Base-by-base conservation (phyloP, 1,140 invertebrate species). In the Calosoma granatense region DNA sequence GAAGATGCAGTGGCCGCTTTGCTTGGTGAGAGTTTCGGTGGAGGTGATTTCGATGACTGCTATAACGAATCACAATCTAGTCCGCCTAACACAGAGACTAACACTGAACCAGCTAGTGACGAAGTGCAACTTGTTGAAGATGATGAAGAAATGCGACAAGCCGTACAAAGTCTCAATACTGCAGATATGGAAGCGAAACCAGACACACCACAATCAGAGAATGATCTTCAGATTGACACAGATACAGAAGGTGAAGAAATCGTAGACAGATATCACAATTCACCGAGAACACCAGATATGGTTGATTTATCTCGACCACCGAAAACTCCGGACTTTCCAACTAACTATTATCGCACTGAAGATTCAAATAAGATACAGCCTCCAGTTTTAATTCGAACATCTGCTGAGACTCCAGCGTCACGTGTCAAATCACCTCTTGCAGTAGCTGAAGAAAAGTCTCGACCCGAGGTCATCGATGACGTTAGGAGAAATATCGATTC, bases 1-100 rank as follows among this genome's bases (percentile, higher is more conserved):
- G 90, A 91, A 67, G 90, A 92, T 72, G 91, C 91, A 0, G 90
- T 94, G 0, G 90, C 90, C 1, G 90, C 90, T 4, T 70, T 94
- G 2, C 69, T 93, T 20, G 87, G 87, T 26, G 89, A 92, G 70
- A 90, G 88, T 56, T 90, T 92, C 67, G 86, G 86, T 4, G 61
- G 65, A 57, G 70, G 69, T 59, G 65, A 74, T 19, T 80, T 79
- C 65, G 64, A 69, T 51, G 75, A 73, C 65, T 75, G 74, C 62
- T 79, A 77, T 59, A 72, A 72, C 63, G 72, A 76, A 68, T 55
- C 63, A 63, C 68, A 60, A 70, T 55, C 6, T 63, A 74, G 69
- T 70, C 61, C 60, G 70, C 72, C 53, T 51, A 65, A 17, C 61
- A 76, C n/a, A 58, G 70, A 55, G 55, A 63, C 14, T 11, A 47